Base-by-base conservation (phyloP, 2,888 invertebrate genomes). In the Coenonympha glycerion region DNA sequence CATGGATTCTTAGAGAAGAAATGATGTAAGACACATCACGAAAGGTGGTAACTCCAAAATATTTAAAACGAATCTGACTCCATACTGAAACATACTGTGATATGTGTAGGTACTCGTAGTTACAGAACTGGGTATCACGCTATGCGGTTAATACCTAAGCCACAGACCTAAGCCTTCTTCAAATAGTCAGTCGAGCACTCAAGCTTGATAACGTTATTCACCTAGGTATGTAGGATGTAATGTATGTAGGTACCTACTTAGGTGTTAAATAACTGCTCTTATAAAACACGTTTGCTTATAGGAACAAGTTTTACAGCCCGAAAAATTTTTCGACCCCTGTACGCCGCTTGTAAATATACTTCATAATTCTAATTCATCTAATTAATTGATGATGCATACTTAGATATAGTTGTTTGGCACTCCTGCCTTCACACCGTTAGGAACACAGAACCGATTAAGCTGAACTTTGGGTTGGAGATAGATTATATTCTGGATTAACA, bases 111-210 rank as follows among this genome's bases (percentile, higher is more conserved):
- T 30, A 30, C 3, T 45, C n/a, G n/a, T n/a, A n/a, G n/a, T n/a
- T n/a, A n/a, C n/a, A n/a, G n/a, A n/a, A n/a, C n/a, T 55, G 48
- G 21, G 49, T 59, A 18, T 41, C 19, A 44, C 31, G 11, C 21
- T 8, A n/a, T n/a, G n/a, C n/a, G n/a, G n/a, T n/a, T n/a, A n/a
- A n/a, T n/a, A n/a, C n/a, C n/a, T n/a, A n/a, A n/a, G n/a, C n/a
- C n/a, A n/a, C n/a, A n/a, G n/a, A n/a, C n/a, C 34, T 42, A 49
- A 72, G 67, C 62, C 73, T 71, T 66, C 56, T 51, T 52, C 63
- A 71, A 73, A 72, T 63, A 68, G 49, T 55, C 55, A 51, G 56
- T 51, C 55, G 40, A 42, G 33, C 55, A 51, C 56, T 51, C 55
- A 40, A 42, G 33, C 18, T 41, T 61, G 54, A 59, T 59, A 61